Evolutionary conservation across 2,797 vertebrate genomes (phyloP).

Genomic region (Etheostoma nigrum): DNA sequence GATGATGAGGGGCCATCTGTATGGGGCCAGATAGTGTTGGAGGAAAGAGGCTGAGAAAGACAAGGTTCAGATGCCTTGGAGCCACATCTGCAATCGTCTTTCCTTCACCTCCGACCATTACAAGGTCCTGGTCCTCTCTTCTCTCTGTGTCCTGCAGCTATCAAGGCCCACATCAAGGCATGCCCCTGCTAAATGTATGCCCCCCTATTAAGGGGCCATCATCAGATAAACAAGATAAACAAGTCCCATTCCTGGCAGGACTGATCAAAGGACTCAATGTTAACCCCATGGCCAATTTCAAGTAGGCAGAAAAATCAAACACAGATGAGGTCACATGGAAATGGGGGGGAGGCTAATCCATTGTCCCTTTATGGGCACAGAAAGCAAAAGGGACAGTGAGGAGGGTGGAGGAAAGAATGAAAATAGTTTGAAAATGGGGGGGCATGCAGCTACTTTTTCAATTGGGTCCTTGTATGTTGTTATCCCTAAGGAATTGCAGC

Average conservation of each 20-base stretch:
- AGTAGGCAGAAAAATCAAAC: slow-evolving; percentile 82
- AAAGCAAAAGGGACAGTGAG: slow-evolving; percentile 58
- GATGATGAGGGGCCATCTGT: slow-evolving; percentile 66
- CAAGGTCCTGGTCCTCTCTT: slow-evolving; percentile 68
- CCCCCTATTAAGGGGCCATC: slow-evolving; percentile 82
- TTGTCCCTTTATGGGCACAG: slow-evolving; percentile 70
- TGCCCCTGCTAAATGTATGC: slow-evolving; percentile 73
- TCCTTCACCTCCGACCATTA: slow-evolving; percentile 80
- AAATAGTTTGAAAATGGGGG: slow-evolving; percentile 31
- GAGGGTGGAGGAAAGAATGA: slow-evolving; percentile 36
- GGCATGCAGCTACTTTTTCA: slow-evolving; percentile 15
- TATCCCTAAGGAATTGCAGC: background rate
- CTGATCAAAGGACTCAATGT: slow-evolving; percentile 83
- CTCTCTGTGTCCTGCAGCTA: slow-evolving; percentile 76
- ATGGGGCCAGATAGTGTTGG: slow-evolving; percentile 75
- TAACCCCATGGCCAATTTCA: slow-evolving; percentile 82
- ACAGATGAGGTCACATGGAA: slow-evolving; percentile 83
- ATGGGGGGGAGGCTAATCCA: slow-evolving; percentile 48
- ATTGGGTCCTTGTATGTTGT: slow-evolving; percentile 14
- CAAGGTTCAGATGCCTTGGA: slow-evolving; percentile 75
- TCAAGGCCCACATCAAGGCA: slow-evolving; percentile 83
- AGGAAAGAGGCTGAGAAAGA: slow-evolving; percentile 67
- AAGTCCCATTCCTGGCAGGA: slow-evolving; percentile 83
- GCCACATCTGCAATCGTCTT: slow-evolving; percentile 84
- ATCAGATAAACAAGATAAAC: slow-evolving; percentile 88